Evolutionary conservation across 2,888 invertebrate genomes (phyloP).

Genomic region (Leucophenga montana): DNA sequence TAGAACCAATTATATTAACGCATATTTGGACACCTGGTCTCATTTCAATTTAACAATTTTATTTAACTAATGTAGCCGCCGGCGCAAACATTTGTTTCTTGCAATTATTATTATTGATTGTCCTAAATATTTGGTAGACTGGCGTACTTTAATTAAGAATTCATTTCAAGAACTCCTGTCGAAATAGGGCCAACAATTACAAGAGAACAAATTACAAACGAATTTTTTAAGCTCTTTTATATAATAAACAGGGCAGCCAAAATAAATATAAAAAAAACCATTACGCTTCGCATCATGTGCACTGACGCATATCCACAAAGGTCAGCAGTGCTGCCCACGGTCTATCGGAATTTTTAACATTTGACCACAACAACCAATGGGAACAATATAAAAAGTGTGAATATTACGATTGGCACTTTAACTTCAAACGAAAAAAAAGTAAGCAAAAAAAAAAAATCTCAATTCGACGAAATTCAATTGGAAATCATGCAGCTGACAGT

Average conservation of each 20-base stretch:
- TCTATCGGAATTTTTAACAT: slow-evolving; percentile 25
- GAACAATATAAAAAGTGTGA: slow-evolving; percentile 13
- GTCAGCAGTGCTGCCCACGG: slow-evolving; percentile 53
- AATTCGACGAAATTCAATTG: neutral
- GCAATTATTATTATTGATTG: slow-evolving; percentile 64
- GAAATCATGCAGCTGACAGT: neutral
- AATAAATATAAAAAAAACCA: neutral
- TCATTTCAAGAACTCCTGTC: neutral
- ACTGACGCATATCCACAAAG: slow-evolving; percentile 63
- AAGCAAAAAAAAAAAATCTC: neutral
- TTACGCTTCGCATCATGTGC: slow-evolving; percentile 30
- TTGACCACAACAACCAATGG: slow-evolving; percentile 40
- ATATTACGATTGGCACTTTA: neutral
- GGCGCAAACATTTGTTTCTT: slow-evolving; percentile 41
- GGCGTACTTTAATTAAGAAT: too few relatives aligned
- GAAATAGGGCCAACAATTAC: neutral
- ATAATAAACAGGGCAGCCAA: slow-evolving; percentile 2
- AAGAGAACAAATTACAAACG: neutral
- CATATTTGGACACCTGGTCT: slow-evolving; percentile 54
- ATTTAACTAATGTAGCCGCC: slow-evolving; percentile 41
- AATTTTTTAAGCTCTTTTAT: slow-evolving; percentile 27
- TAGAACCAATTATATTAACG: slow-evolving; percentile 49
- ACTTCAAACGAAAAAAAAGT: neutral
- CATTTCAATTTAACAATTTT: too few relatives aligned
- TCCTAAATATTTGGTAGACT: slow-evolving; percentile 48